Percentiles rank a stretch among this genome's conserved stretches.
These are phyloP conservation scores for Eucera pruinosa DNA, from an alignment of 2,888 invertebrate genomes.

Conservation along the genomic window DNA sequence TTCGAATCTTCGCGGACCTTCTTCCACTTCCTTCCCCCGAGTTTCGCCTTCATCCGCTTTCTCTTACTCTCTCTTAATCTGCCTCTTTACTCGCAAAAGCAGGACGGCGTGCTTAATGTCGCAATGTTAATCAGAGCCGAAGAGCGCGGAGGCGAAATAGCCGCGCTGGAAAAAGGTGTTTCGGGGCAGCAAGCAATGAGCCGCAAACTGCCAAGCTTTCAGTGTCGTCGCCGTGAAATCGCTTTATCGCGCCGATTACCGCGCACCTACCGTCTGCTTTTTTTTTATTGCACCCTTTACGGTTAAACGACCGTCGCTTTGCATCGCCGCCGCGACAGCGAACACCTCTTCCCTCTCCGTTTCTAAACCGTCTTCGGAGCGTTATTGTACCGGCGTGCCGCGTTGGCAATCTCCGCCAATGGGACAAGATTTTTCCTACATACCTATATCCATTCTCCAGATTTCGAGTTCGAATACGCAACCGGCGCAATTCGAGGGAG, in stretches of 20 bases:
- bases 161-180: slow-evolving; percentile 21
- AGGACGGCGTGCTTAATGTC: slow-evolving; percentile 33
- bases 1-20: slow-evolving; percentile 2
- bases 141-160: slow-evolving; percentile 19
- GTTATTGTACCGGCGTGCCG: slow-evolving; percentile 31
- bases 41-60: neutral
- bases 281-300: slow-evolving; percentile 37
- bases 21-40: slow-evolving; percentile 3
- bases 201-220: slow-evolving; percentile 41
- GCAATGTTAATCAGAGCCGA: slow-evolving; percentile 43
- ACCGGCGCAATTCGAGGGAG: no score
- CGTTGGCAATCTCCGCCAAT: no score
- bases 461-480: no score
- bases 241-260: slow-evolving; percentile 59
- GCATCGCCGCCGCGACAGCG: slow-evolving; percentile 20
- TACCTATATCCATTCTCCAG: no score
- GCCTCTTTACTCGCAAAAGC: neutral
- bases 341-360: slow-evolving; percentile 7
- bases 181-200: slow-evolving; percentile 36
- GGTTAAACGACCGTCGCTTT: slow-evolving; percentile 45
- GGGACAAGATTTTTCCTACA: neutral
- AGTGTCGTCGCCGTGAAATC: slow-evolving; percentile 42
- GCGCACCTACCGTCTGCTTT: slow-evolving; percentile 33
- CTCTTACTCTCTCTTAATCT: slow-evolving; percentile 12
- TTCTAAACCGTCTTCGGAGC: neutral